phyloP scores from a whole-genome alignment of 2,797 vertebrate species.

The Acanthopagrus latus region DNA sequence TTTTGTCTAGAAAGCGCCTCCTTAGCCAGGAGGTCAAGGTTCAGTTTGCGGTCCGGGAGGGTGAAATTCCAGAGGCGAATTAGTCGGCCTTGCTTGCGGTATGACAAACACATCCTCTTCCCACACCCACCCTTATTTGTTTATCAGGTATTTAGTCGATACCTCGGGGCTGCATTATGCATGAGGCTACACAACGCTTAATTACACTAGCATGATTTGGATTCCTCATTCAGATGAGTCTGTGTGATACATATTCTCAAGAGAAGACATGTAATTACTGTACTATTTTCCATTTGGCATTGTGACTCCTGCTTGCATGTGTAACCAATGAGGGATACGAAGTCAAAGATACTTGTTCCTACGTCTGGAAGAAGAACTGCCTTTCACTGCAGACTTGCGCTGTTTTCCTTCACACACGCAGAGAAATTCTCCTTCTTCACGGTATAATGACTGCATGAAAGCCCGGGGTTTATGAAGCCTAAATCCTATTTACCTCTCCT shows the following conservation, averaged over 20 bases:
- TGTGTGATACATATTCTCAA: slow-evolving; percentile 74
- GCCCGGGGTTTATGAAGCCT: slow-evolving; percentile 61
- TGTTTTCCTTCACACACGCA: slow-evolving; percentile 45
- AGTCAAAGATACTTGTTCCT: slow-evolving; percentile 59
- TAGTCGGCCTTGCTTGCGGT: slow-evolving; percentile 46
- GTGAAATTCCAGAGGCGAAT: slow-evolving; percentile 68
- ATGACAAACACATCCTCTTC: slow-evolving; percentile 56
- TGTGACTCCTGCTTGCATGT: slow-evolving; percentile 59
- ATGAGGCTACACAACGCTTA: slow-evolving; percentile 76
- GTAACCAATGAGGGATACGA: slow-evolving; percentile 47
- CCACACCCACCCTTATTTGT: slow-evolving; percentile 66
- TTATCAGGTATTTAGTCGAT: slow-evolving; percentile 79
- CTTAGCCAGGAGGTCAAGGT: slow-evolving; percentile 73
- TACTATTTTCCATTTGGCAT: slow-evolving; percentile 69
- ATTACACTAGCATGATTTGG: slow-evolving; percentile 78
- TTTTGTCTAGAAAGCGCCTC: slow-evolving; percentile 64
- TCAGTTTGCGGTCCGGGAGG: slow-evolving; percentile 57
- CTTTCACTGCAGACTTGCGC: slow-evolving; percentile 42
- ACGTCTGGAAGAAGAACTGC: slow-evolving; percentile 37
- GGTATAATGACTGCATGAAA: slow-evolving; percentile 65
- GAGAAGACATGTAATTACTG: slow-evolving; percentile 77
- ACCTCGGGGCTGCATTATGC: slow-evolving; percentile 75
- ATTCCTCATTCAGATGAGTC: slow-evolving; percentile 76
- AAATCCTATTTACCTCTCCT: slow-evolving; percentile 75
- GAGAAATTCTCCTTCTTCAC: slow-evolving; percentile 49